Base-by-base conservation (phyloP, 2,888 invertebrate species). In the Lochmaea capreae region DNA sequence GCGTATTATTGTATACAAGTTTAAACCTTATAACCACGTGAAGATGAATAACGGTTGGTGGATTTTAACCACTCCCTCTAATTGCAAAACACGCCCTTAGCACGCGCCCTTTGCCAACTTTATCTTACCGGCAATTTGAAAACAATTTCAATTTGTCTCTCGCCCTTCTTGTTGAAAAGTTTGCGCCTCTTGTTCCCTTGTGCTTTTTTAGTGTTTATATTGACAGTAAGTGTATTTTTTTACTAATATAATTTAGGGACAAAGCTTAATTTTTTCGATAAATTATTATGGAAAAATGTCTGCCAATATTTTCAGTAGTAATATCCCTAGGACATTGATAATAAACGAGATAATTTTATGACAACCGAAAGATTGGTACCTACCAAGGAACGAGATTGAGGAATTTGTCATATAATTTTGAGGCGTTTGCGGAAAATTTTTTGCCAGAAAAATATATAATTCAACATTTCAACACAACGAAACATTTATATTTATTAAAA, bases 31-130 rank as follows among this genome's bases (percentile, higher is more conserved):
- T 67, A 22, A 58, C 43, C 18, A 43, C 43, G 18, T 43, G 43
- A 63, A 63, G 62, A 63, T 43, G 62, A 63, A 63, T 63, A 39
- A 46, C 68, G 68, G 75, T 75, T 75, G 75, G 75, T 61, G 26
- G 66, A 71, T 65, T n/a, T 16, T 69, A 49, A 68, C 75, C 72
- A 68, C 75, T 65, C 75, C 74, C 72, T 62, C 62, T 26, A 39
- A 67, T 65, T 62, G 61, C 46, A 74, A 68, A 69, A 68, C 72
- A 76, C 76, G 76, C 77, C 77, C 74, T 67, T 67, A 59, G 76
- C 77, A 77, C 77, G 77, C 77, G 77, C 72, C 73, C 76, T 71
- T 63, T 67, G 69, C 70, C 59, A 67, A 66, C 62, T 74, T 72
- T 72, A 61, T 74, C 74, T 54, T 49, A 58, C 62, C 43, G 65